Percentiles rank a stretch among this genome's conserved stretches.
Conservation (phyloP, 2,888 invertebrate species). For the Melitaea athalia region DNA sequence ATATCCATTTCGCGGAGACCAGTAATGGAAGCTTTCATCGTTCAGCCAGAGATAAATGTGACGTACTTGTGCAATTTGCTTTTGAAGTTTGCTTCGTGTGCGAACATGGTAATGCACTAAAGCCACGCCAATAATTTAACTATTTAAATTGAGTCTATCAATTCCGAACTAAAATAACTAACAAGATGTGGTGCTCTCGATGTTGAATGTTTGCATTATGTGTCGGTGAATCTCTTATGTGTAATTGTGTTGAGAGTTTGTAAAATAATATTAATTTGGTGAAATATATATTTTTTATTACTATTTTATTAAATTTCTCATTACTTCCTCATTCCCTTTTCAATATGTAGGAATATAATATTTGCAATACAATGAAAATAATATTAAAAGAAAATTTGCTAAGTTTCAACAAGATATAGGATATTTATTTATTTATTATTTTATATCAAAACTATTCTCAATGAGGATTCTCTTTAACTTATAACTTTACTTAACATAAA, state of each 20-base stretch:
- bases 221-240: constrained; percentile 48
- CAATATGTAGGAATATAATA: no score
- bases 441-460: no score
- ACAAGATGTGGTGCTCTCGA: constrained; percentile 1
- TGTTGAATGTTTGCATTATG: constrained; percentile 5
- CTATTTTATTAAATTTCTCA: no score
- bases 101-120: constrained; percentile 67
- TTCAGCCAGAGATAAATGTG: constrained; percentile 67
- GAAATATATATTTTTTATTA: not conserved
- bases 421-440: no score
- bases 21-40: constrained; percentile 74
- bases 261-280: not conserved
- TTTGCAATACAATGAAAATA: no score
- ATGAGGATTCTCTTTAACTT: no score
- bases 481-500: no score
- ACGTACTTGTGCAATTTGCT: constrained; percentile 68
- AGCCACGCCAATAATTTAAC: constrained; percentile 60
- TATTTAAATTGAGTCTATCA: constrained; percentile 59
- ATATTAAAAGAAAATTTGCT: no score
- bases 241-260: constrained; percentile 45
- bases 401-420: no score
- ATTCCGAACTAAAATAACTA: constrained; percentile 28
- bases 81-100: constrained; percentile 62
- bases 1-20: constrained; percentile 63
- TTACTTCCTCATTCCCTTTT: no score